Evolutionary conservation across 2,113 vertebrate genomes (phyloP).

Genomic region (Alexandromys fortis): DNA sequence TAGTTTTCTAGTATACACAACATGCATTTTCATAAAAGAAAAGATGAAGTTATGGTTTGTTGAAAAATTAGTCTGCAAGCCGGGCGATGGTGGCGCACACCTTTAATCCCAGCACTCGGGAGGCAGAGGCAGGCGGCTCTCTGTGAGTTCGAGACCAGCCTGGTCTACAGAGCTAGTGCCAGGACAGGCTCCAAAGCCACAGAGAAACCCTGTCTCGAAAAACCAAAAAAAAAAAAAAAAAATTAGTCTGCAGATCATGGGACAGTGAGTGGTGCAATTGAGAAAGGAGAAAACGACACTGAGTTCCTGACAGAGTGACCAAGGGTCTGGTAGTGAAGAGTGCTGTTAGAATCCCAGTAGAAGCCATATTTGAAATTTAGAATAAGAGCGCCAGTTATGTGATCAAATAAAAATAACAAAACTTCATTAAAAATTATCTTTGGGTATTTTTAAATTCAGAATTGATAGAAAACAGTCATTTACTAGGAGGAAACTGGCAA

Average conservation of each 20-base stretch:
- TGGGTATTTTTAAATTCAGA: not conserved
- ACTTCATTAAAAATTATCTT: not conserved
- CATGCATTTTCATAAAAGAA: not conserved
- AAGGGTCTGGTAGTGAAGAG: not conserved
- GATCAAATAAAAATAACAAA: not conserved
- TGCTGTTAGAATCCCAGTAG: not conserved
- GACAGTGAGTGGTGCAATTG: too few species aligned
- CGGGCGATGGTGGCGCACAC: too few species aligned
- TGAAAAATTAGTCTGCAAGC: not conserved
- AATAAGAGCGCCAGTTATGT: not conserved
- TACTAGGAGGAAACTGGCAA: not conserved
- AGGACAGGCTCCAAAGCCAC: too few species aligned
- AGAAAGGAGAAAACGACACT: not conserved
- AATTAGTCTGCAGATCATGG: not conserved
- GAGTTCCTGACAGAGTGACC: not conserved
- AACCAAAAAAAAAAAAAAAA: too few species aligned
- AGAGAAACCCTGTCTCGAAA: too few species aligned
- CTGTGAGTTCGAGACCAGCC: too few species aligned
- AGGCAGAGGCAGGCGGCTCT: too few species aligned
- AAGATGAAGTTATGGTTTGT: not conserved
- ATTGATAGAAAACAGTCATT: not conserved
- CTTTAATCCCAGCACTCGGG: too few species aligned
- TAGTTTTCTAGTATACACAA: not conserved
- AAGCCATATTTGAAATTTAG: not conserved
- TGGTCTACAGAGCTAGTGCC: too few species aligned